A percentile compares a stretch with the other conserved stretches of the same genome.
These are phyloP conservation scores for Meghimatium bilineatum DNA, from an alignment of 2,888 invertebrate genomes.

Conservation along the genomic window DNA sequence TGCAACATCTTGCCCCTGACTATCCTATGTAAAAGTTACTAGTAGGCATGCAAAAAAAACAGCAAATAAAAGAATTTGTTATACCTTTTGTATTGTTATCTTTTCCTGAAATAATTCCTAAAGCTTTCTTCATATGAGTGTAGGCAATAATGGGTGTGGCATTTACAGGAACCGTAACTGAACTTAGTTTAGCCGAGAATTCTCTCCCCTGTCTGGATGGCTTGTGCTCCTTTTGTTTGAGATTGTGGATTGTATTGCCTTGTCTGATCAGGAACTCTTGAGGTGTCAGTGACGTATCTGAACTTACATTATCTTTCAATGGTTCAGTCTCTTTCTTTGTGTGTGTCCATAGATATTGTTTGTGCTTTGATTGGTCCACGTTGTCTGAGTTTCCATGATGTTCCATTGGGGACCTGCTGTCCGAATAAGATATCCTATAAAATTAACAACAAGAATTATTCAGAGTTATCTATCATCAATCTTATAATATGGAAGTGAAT, in stretches of 20 bases:
- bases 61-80: neutral
- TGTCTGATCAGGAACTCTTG: constrained; percentile 27
- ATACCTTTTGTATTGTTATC: constrained; percentile 26
- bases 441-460: neutral
- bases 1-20: no score
- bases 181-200: constrained; percentile 55
- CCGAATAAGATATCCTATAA: neutral
- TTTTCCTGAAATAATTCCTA: constrained; percentile 46
- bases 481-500: neutral
- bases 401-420: neutral
- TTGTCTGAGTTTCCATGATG: neutral
- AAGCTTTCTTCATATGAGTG: constrained; percentile 65
- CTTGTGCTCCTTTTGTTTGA: constrained; percentile 43
- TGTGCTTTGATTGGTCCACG: neutral
- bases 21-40: no score
- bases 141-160: constrained; percentile 69
- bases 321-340: neutral
- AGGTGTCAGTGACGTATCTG: neutral
- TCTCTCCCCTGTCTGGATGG: constrained; percentile 54
- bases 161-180: constrained; percentile 61
- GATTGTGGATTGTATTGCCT: constrained; percentile 17
- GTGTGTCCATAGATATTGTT: constrained; percentile 15
- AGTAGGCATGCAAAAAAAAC: no score
- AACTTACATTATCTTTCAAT: neutral
- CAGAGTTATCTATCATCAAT: neutral